These are phyloP conservation scores for Ptiloglossa arizonensis DNA, from an alignment of 1,140 invertebrate species.

Conservation along the genomic window DNA sequence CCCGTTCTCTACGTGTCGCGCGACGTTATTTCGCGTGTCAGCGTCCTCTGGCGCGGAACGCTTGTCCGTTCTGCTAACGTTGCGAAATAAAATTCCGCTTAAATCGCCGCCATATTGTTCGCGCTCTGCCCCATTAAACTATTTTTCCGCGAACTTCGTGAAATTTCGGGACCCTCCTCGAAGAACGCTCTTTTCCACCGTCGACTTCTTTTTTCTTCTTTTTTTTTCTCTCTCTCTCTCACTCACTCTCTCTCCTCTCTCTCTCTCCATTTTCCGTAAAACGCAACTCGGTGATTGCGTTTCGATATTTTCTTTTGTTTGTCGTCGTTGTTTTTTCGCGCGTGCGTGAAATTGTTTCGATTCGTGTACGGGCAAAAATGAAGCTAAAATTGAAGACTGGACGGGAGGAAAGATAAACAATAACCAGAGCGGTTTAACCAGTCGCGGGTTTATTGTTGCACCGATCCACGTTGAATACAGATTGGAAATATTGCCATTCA, in stretches of 20 bases:
- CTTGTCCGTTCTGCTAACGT: not conserved
- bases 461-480: not conserved
- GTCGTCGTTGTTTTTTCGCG: not conserved
- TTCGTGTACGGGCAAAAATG: too few relatives aligned
- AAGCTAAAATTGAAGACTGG: not conserved
- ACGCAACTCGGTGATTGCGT: not conserved
- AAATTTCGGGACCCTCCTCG: not conserved
- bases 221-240: not conserved
- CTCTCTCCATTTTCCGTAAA: not conserved
- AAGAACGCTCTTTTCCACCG: too few relatives aligned
- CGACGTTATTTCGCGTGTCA: conserved; percentile 18
- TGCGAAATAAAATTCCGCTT: not conserved
- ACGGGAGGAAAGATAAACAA: not conserved
- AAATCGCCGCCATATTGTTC: conserved; percentile 5
- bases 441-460: not conserved
- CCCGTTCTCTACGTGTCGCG: conserved; percentile 2
- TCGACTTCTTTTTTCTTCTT: not conserved
- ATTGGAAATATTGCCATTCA: not conserved
- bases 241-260: not conserved
- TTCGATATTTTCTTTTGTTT: not conserved
- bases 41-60: not conserved
- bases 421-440: not conserved
- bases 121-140: not conserved
- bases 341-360: not conserved
- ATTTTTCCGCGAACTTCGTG: not conserved